Percentiles rank a stretch among this genome's conserved stretches.
These are phyloP conservation scores for Erynnis tages DNA, from an alignment of 2,888 invertebrate species.

Conservation along the genomic window DNA sequence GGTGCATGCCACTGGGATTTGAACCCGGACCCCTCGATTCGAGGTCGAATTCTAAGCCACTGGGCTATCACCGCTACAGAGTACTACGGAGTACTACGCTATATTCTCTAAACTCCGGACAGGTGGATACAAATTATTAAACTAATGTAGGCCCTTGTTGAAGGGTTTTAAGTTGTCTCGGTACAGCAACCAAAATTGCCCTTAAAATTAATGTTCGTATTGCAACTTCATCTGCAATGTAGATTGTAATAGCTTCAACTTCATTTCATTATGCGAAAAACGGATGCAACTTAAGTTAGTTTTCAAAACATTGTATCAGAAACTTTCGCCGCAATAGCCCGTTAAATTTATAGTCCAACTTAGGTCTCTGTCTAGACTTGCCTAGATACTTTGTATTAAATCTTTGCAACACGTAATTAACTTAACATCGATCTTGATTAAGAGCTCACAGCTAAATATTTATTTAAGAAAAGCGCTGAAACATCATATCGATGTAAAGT, in stretches of 20 bases:
- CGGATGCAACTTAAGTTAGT: constrained; percentile 21
- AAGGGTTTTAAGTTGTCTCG: too few species aligned
- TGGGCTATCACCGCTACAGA: too few species aligned
- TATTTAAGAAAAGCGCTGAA: too few species aligned
- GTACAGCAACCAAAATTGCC: background rate
- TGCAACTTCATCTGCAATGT: background rate
- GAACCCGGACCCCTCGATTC: too few species aligned
- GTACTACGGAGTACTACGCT: too few species aligned
- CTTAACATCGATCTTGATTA: constrained; percentile 26
- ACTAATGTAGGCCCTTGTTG: background rate
- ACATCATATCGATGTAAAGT: too few species aligned
- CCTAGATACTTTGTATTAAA: constrained; percentile 39
- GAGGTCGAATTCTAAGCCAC: too few species aligned
- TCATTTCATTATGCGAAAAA: constrained; percentile 33
- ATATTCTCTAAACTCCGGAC: too few species aligned
- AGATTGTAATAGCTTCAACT: constrained; percentile 2
- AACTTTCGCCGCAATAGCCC: constrained; percentile 43
- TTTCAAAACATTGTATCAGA: constrained; percentile 34
- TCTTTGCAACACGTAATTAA: constrained; percentile 37
- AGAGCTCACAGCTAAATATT: too few species aligned
- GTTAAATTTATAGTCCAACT: constrained; percentile 59
- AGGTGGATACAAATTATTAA: too few species aligned
- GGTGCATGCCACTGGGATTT: too few species aligned
- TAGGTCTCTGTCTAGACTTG: constrained; percentile 39
- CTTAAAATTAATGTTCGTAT: background rate